Base-by-base conservation (phyloP, 2,113 vertebrate genomes). In the Larimichthys crocea region DNA sequence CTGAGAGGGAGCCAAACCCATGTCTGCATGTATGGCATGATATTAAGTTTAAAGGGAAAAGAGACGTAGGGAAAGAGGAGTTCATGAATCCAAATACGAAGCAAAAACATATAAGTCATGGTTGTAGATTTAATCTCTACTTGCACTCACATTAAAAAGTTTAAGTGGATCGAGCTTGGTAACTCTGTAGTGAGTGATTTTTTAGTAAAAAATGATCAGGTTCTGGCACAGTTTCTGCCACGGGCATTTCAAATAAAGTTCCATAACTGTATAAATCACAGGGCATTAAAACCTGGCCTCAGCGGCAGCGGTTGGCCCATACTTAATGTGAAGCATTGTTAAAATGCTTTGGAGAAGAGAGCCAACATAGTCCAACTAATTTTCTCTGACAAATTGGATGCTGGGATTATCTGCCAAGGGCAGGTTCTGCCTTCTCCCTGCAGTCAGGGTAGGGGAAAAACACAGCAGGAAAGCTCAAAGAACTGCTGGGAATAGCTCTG, bases 341-440 rank as follows among this genome's bases (percentile, higher is more conserved):
- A 88, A 91, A 88, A 78, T 79, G 55, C 77, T 76, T 86, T 87
- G 59, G 82, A 86, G 77, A 80, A 79, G 69, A 64, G n/a, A 57
- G 74, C 66, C 76, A 84, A 84, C 76, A 64, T 10, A 85, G 79
- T 61, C 67, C 29, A 52, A 72, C 87, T 86, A 89, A 91, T 90
- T 92, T 88, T 84, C 76, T 82, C 31, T 91, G 87, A 94, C 91
- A 94, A 93, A 94, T 90, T 89, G 85, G 76, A 90, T 64, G 60
- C 76, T 68, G 63, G 87, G 79, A 86, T 79, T 80, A 85, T 88
- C 70, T 83, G 65, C 74, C 72, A 75, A 79, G 56, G 77, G 57
- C 83, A 88, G 59, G 79, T 74, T 76, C 61, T 56, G 72, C 62
- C 31, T 56, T 75, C 77, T 74, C 53, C 71, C 73, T 40, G 77